Base-by-base conservation (phyloP, 92 coral and sea anemone genomes). In the Palythoa grandiflora region DNA sequence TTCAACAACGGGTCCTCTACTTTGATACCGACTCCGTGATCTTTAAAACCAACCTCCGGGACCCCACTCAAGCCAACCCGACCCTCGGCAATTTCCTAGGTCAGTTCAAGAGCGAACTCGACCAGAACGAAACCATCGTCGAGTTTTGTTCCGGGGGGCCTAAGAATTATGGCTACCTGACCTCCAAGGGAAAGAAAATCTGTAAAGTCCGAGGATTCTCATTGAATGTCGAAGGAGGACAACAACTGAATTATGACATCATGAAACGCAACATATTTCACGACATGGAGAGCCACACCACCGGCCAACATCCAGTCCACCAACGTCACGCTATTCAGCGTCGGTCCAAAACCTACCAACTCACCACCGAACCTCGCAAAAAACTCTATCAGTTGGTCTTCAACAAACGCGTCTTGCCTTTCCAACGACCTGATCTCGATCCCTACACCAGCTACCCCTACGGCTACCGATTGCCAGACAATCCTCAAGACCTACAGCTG, bases 61-160 rank as follows among this genome's bases (percentile, higher is more conserved):
- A 63, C 54, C 55, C 75, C 9, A 53, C 68, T 1, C 72, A 52
- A 52, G 80, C n/a, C n/a, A n/a, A 84, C 16, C 88, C 70, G 1
- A 51, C 50, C 48, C 15, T 50, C 1, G 80, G 48, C 28, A 15
- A 61, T 5, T 74, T 55, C 73, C 60, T 86, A 0, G 89, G 89
- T 3, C 74, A 86, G 0, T 36, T 86, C 36, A 86, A 70, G 9
- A 60, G 75, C 37, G 89, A 86, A 40, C 36, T 86, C 37, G 38
- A 57, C 0, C 48, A 44, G 21, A 83, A 75, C 36, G 81, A 39
- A 1, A 14, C 48, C 83, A 86, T 86, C 68, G 36, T 9, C 3
- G 68, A 78, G 47, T 85, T 85, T 52, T 76, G 68, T 21, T 85
- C 88, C 8, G 88, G 88, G 0, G 88, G 77, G 10, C 81, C 88